Conservation (phyloP, 2,888 invertebrate species). For the Chaetogeoica ovagalla region DNA sequence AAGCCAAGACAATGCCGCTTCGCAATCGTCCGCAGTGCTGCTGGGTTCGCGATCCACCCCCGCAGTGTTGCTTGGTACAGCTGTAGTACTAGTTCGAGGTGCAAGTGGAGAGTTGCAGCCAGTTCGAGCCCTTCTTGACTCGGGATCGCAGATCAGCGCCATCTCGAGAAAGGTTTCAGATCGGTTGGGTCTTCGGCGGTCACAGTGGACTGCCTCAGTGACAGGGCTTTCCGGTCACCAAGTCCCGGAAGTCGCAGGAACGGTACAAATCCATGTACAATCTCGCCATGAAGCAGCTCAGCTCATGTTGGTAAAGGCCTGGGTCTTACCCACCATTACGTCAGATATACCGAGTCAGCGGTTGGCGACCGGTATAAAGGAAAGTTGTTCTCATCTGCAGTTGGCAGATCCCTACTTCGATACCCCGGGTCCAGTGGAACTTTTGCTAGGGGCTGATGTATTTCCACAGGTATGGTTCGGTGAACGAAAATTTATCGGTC, state of each 20-base stretch:
- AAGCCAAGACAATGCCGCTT: too few relatives aligned
- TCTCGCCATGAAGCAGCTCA: neutral
- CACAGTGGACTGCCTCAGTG: neutral
- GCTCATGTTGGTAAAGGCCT: neutral
- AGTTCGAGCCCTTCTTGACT: neutral
- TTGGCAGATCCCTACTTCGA: neutral
- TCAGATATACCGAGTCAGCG: neutral
- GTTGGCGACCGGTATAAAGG: neutral
- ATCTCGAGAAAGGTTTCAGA: neutral
- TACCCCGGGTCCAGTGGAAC: neutral
- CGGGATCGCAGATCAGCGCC: neutral
- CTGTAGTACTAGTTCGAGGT: neutral
- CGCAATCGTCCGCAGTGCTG: too few relatives aligned
- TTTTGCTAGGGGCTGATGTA: neutral
- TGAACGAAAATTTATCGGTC: neutral
- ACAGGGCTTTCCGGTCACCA: neutral
- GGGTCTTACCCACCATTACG: neutral
- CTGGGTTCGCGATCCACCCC: neutral
- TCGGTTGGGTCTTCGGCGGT: neutral
- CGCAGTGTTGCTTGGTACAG: neutral
- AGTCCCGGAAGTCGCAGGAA: neutral
- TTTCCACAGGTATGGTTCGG: conserved; percentile 5
- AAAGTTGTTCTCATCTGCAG: neutral
- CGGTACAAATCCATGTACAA: neutral
- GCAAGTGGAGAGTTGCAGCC: neutral